phyloP scores from a whole-genome alignment of 2,797 vertebrate genomes.

The Masticophis lateralis region DNA sequence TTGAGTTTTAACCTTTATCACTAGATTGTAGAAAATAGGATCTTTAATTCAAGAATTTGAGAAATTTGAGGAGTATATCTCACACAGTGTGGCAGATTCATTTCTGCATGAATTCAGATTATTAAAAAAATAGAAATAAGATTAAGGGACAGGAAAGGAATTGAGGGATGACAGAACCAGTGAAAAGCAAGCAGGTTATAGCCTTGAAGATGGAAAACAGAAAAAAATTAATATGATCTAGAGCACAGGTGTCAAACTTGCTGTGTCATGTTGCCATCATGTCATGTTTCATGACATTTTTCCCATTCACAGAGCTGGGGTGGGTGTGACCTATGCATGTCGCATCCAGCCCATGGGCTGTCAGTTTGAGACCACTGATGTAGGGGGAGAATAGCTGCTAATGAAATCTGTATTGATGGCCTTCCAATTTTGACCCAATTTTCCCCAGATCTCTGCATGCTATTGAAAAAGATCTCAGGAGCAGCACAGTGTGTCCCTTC shows the following conservation, averaged over 20 bases:
- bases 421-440: constrained; percentile 20
- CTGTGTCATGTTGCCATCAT: too few relatives aligned
- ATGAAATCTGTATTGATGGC: constrained; percentile 14
- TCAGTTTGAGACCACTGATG: background rate
- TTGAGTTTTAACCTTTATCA: background rate
- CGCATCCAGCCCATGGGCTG: too few relatives aligned
- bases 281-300: too few relatives aligned
- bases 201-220: constrained; percentile 20
- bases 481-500: constrained; percentile 49
- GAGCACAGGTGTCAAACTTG: too few relatives aligned
- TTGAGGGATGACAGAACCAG: background rate
- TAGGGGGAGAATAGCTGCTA: background rate
- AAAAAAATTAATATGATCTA: background rate
- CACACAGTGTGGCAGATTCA: background rate
- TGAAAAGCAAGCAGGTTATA: background rate
- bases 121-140: background rate
- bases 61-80: background rate
- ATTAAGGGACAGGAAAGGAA: background rate
- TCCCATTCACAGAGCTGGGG: too few relatives aligned
- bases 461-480: background rate
- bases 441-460: constrained; percentile 3
- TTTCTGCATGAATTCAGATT: background rate
- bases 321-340: too few relatives aligned
- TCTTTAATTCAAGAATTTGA: background rate
- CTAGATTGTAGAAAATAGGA: background rate